Evolutionary conservation across 2,113 vertebrate genomes (phyloP), one percentile per base, ranked within the genome.

Genomic region (Oophaga pumilio): DNA sequence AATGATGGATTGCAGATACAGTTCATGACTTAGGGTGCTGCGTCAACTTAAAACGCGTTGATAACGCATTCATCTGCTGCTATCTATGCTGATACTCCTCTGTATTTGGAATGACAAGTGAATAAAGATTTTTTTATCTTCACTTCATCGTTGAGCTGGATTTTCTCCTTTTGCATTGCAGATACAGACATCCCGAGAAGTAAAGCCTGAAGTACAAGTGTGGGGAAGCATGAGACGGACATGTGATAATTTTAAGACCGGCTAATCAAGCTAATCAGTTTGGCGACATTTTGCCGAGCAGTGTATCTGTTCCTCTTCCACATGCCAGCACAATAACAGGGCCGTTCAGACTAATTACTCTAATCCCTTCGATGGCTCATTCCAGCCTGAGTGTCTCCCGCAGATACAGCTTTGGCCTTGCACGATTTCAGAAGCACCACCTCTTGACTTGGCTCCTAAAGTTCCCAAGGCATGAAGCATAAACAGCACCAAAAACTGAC

Each of bases 271-370:
- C 86, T 87, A 87, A 87, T 87, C 86, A 87, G 86, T 82, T 74
- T 87, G 86, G 86, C 86, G 78, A 87, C 78, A 43, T 87, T 87
- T 87, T 87, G 86, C 66, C 24, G 64, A 59, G 57, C 69, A 68
- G 79, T 66, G 69, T 88, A 83, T 88, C 86, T 88, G 80, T 76
- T 76, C 80, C 57, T 83, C 71, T 88, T 88, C 86, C 86, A 88
- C 86, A 88, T 88, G 86, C 86, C 79, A 88, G 86, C 86, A 88
- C 86, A 88, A 88, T 76, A 62, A 88, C 86, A 88, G 86, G 69
- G 64, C 69, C 71, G 33, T 76, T 88, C 86, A 88, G 59, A 88
- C 69, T 83, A 83, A 88, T 88, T 83, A 82, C 86, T 83, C n/a
- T 88, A 88, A 88, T 88, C 80, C 86, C 18, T 62, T 53, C 57